Evolutionary conservation across 2,797 vertebrate genomes (phyloP), one percentile per base, ranked within the genome.

Genomic region (Scomberomorus guttatus): DNA sequence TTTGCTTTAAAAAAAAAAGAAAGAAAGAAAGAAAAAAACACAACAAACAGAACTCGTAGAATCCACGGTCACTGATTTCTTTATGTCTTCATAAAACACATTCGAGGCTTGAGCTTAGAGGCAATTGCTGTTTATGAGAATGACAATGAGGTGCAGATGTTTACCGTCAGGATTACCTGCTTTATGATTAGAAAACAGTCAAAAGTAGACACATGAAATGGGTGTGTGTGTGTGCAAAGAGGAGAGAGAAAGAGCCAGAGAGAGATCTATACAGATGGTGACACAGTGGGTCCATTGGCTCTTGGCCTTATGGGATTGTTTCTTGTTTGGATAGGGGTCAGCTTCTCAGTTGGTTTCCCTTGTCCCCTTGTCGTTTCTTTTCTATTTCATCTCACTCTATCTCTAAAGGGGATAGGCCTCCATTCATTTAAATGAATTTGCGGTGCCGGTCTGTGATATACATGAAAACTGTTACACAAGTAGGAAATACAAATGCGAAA

Each of bases 201-300:
- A 5, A 81, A 75, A 75, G 68, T 25, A 80, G 74, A 85, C 58
- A 65, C 29, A 60, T 60, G 51, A 72, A 83, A 83, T 20, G 44
- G 18, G 18, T 52, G 20, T 70, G 60, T 63, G 44, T 46, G 44
- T 48, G 46, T 70, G 56, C 32, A 57, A 44, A 59, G 12, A 71
- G n/a, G 50, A 86, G 62, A 82, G 51, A 77, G 71, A 64, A n/a
- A 66, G 62, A 81, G 77, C 64, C 51, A 71, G 71, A 87, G 75
- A 87, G 80, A 80, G 75, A 76, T 82, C 73, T 79, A 79, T 89
- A 77, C 94, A 95, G 93, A 95, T 94, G 94, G 94, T 89, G 77
- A 92, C 94, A 89, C 94, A 93, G 93, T 93, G 79, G 93, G 94
- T 78, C 86, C 80, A 73, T 73, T 95, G 94, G 94, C 92, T 82